Percentiles rank a stretch among this genome's conserved stretches.
phyloP scores from a whole-genome alignment of 1,140 invertebrate genomes.

The Limonius californicus region DNA sequence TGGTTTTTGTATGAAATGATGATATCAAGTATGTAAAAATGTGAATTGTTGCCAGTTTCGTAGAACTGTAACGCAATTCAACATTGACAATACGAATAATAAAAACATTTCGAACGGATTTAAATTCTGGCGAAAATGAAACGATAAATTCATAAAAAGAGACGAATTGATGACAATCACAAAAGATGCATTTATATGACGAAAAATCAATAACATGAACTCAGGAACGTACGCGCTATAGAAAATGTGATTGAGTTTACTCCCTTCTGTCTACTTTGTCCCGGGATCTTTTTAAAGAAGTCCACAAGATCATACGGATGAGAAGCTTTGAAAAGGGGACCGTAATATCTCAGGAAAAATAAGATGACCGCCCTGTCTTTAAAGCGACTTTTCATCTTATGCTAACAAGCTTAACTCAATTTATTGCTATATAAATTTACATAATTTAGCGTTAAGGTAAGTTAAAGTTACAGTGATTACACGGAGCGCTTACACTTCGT shows the following conservation, averaged over 20 bases:
- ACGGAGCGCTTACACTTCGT: neutral
- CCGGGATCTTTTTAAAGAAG: constrained; percentile 7
- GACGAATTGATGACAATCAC: neutral
- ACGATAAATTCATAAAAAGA: neutral
- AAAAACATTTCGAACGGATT: too few species aligned
- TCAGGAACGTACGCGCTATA: neutral
- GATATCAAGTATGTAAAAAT: too few species aligned
- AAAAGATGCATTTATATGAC: neutral
- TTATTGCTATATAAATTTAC: constrained; percentile 12
- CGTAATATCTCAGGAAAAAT: neutral
- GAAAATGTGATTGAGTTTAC: constrained; percentile 7
- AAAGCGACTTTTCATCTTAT: neutral
- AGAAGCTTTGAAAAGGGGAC: constrained; percentile 2
- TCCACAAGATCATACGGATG: constrained; percentile 10
- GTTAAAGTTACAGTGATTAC: neutral
- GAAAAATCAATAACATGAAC: neutral
- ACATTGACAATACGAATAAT: too few species aligned
- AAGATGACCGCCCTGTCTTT: neutral
- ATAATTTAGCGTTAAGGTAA: constrained; percentile 2
- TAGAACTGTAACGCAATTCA: too few species aligned
- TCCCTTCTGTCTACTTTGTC: constrained; percentile 5
- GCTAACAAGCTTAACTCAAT: constrained; percentile 9
- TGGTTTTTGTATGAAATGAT: too few species aligned
- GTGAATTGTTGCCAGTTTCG: too few species aligned
- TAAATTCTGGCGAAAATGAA: too few species aligned